Conservation (phyloP, 2,888 invertebrate genomes). For the Andrena flavipes region DNA sequence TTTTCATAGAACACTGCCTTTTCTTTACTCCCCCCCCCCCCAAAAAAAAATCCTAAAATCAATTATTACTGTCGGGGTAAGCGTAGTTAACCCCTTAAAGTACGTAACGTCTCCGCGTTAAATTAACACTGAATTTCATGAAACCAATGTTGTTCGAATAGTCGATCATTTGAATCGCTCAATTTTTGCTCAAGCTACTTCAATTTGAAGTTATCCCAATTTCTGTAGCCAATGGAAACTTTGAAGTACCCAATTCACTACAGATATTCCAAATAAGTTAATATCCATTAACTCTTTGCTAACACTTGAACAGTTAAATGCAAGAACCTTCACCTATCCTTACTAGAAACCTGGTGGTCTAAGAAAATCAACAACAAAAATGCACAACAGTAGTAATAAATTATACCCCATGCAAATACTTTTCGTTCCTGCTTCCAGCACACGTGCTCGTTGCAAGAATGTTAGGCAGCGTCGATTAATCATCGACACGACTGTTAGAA, state of each 20-base stretch:
- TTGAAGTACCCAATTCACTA: too few relatives aligned
- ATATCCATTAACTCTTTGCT: neutral
- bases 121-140: neutral
- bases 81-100: too few relatives aligned
- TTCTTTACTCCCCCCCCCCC: too few relatives aligned
- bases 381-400: slow-evolving; percentile 42
- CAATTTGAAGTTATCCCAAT: too few relatives aligned
- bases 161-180: too few relatives aligned
- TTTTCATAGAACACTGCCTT: too few relatives aligned
- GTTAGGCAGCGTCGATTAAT: slow-evolving; percentile 44
- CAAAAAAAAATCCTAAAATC: too few relatives aligned
- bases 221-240: too few relatives aligned
- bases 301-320: neutral
- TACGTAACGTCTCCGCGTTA: neutral
- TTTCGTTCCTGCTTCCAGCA: slow-evolving; percentile 29
- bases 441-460: slow-evolving; percentile 31
- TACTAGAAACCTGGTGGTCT: slow-evolving; percentile 2
- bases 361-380: slow-evolving; percentile 16
- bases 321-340: neutral
- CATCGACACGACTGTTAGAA: slow-evolving; percentile 47
- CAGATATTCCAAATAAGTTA: too few relatives aligned
- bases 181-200: too few relatives aligned
- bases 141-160: neutral
- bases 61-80: too few relatives aligned
- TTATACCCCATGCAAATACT: slow-evolving; percentile 39